Evolutionary conservation across 2,888 invertebrate species (phyloP), one percentile per base, ranked within the genome.

Genomic region (Drosophila macrospina): DNA sequence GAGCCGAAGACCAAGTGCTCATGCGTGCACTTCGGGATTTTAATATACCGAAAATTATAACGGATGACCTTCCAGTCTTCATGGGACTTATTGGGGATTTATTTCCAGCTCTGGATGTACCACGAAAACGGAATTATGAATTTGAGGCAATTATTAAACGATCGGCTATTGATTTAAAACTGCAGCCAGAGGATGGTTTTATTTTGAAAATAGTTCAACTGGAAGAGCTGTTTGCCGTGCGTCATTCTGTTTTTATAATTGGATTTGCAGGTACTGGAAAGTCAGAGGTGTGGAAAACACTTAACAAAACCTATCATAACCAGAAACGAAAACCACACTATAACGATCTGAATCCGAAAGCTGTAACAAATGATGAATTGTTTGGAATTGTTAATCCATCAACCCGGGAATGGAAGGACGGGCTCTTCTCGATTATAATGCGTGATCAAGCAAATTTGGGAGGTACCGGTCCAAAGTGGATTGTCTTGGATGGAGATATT

Each of bases 1-100:
- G 96, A 34, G 96, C 98, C 0, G 98, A 98, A 93, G 98, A 98
- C 92, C 97, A 98, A 93, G 98, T 98, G 36, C 92, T 98, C 50
- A 98, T 98, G 98, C 93, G 98, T 91, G 98, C 98, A 0, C 91
- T 98, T 78, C 93, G 98, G 92, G 98, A 98, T 93, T 98, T 98
- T 91, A 98, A 98, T 91, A 96, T 97, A 62, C 98, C 98, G 0
- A 98, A 98, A 93, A 98, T 98, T 80, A 95, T 98, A 7, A 97
- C 98, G 0, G 98, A 98, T 85, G 98, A 98, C 90, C 94, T 95
- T 62, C 96, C 97, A 0, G 96, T 98, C 1, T 98, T 98, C 91
- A 97, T 98, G 97, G 98, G 98, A 11, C 94, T 98, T 20, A 98
- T 98, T 78, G 97, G 97, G 0, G 98, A 98, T 91, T 92, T 98